Conservation (phyloP, 2,113 vertebrate species). For the Amphiprion ocellaris region DNA sequence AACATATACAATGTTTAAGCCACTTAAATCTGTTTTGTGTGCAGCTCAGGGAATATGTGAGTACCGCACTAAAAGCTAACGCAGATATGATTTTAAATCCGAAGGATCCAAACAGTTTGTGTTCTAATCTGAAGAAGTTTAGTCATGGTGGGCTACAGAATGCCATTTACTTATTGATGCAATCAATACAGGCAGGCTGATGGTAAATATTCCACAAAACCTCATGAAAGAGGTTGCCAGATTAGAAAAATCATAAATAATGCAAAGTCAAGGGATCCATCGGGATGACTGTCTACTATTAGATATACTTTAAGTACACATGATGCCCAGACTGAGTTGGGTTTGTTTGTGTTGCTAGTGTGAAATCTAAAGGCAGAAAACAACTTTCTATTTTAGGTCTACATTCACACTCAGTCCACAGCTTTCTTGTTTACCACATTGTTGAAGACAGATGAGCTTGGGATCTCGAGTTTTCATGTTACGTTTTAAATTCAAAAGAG, state of each 20-base stretch:
- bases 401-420: slow-evolving; percentile 43
- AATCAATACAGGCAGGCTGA: slow-evolving; percentile 70
- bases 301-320: slow-evolving; percentile 66
- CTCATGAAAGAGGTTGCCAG: slow-evolving; percentile 67
- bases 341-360: slow-evolving; percentile 46
- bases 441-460: slow-evolving; percentile 49
- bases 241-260: slow-evolving; percentile 65
- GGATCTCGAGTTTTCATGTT: slow-evolving; percentile 54
- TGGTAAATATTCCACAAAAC: slow-evolving; percentile 78
- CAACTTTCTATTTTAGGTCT: slow-evolving; percentile 37
- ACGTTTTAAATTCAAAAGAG: slow-evolving; percentile 51
- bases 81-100: slow-evolving; percentile 41
- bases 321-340: slow-evolving; percentile 50
- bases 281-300: slow-evolving; percentile 41
- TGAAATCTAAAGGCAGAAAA: slow-evolving; percentile 42
- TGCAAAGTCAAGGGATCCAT: slow-evolving; percentile 35
- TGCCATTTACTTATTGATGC: slow-evolving; percentile 56
- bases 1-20: slow-evolving; percentile 42
- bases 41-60: slow-evolving; percentile 9
- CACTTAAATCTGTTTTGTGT: slow-evolving; percentile 32
- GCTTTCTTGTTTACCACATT: slow-evolving; percentile 52
- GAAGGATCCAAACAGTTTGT: slow-evolving; percentile 32
- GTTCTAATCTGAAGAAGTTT: slow-evolving; percentile 52
- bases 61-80: slow-evolving; percentile 13
- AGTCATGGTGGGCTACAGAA: slow-evolving; percentile 40